A percentile compares a stretch with the other conserved stretches of the same genome.
Evolutionary conservation across 1,140 invertebrate species (phyloP).

Genomic region (Trachymyrmex cornetzi): DNA sequence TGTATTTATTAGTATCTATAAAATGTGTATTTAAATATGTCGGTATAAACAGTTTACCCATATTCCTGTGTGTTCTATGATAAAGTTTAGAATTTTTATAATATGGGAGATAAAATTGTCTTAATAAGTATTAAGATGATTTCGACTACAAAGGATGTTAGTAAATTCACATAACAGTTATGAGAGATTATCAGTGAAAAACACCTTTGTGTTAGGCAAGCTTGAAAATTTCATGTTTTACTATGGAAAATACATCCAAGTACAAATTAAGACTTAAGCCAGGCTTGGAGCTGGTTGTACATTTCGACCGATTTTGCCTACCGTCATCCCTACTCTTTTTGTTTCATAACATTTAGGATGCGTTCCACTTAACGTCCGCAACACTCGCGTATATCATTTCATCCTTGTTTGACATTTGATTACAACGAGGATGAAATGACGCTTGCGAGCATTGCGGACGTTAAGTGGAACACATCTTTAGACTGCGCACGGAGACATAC

Average conservation of each 20-base stretch:
- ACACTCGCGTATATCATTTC: no score
- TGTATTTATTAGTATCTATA: conserved; percentile 5
- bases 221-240: conserved; percentile 24
- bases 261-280: not conserved
- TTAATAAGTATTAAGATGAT: not conserved
- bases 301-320: no score
- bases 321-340: no score
- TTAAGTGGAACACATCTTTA: no score
- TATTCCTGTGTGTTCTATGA: conserved; percentile 9
- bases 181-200: not conserved
- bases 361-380: no score
- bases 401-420: no score
- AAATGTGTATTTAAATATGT: not conserved
- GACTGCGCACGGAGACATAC: no score
- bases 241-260: conserved; percentile 6
- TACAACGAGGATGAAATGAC: no score
- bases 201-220: conserved; percentile 30
- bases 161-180: not conserved
- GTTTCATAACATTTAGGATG: no score
- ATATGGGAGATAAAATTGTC: not conserved
- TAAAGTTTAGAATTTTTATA: not conserved
- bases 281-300: no score
- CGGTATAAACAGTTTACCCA: conserved; percentile 5
- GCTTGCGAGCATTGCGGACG: no score
- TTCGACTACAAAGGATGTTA: conserved; percentile 18